Conservation (phyloP, 1,140 invertebrate genomes). For the Aphaenogaster rudis region DNA sequence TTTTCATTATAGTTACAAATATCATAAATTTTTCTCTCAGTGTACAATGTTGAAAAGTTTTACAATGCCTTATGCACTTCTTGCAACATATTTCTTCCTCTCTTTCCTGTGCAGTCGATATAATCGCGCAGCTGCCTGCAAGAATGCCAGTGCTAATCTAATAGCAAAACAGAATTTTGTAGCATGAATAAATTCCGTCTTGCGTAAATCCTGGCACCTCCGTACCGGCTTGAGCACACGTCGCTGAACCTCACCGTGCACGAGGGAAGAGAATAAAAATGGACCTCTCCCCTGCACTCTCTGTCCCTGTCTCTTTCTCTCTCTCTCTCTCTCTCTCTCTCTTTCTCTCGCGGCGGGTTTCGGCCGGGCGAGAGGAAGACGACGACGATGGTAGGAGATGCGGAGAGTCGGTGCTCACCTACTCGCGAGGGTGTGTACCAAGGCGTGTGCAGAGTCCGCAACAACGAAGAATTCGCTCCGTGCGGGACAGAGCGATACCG, state of each 20-base stretch:
- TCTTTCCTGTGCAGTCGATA: not conserved
- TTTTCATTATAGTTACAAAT: too few species aligned
- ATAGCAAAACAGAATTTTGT: constrained; percentile 59
- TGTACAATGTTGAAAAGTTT: not conserved
- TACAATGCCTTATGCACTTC: not conserved
- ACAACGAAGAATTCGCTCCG: constrained; percentile 80
- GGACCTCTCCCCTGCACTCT: not conserved
- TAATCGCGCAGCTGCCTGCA: constrained; percentile 5
- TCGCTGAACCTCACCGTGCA: constrained; percentile 63
- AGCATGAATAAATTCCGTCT: constrained; percentile 66
- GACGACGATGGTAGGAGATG: constrained; percentile 54
- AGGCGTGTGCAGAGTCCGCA: constrained; percentile 78
- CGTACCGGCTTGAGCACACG: constrained; percentile 49
- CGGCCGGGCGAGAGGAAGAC: constrained; percentile 43
- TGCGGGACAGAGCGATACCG: constrained; percentile 75
- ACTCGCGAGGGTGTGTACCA: constrained; percentile 82
- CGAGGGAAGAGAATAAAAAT: constrained; percentile 55
- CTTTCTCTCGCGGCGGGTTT: constrained; percentile 30
- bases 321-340: not conserved
- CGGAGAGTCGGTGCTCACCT: constrained; percentile 70
- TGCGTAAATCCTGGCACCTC: constrained; percentile 70
- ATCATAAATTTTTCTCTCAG: too few species aligned
- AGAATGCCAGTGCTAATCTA: constrained; percentile 37
- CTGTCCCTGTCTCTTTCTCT: constrained; percentile 5
- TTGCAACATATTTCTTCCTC: not conserved